Conservation (phyloP, 2,888 invertebrate genomes). For the Hirtodrosophila duncani region DNA sequence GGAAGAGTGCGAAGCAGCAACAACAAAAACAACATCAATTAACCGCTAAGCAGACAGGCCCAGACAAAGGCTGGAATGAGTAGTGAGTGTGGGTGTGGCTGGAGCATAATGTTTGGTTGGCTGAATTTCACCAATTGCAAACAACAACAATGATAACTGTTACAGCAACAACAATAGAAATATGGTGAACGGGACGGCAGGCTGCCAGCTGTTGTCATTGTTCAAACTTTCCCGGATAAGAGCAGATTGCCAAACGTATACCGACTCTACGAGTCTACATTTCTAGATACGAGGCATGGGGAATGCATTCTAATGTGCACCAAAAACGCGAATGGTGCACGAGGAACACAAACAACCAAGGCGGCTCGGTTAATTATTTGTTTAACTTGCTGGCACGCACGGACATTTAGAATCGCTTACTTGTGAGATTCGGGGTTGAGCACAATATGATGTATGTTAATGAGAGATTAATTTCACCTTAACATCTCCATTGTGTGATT, state of each 20-base stretch:
- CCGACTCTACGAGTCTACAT: too few relatives aligned
- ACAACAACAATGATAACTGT: slow-evolving; percentile 19
- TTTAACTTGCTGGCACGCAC: slow-evolving; percentile 63
- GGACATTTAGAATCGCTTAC: slow-evolving; percentile 25
- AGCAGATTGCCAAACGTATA: slow-evolving; percentile 43
- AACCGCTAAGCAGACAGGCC: slow-evolving; percentile 40
- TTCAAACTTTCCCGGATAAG: slow-evolving; percentile 76
- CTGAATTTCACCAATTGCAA: slow-evolving; percentile 37
- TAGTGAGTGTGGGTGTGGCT: slow-evolving; percentile 17
- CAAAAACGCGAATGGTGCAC: slow-evolving; percentile 53
- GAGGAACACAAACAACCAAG: not conserved
- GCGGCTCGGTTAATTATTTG: slow-evolving; percentile 67
- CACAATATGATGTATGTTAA: slow-evolving; percentile 53
- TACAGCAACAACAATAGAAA: slow-evolving; percentile 6
- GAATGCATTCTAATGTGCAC: slow-evolving; percentile 66
- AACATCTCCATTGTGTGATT: slow-evolving; percentile 57
- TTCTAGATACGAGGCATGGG: not conserved
- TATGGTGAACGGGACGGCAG: slow-evolving; percentile 40
- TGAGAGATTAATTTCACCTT: slow-evolving; percentile 71
- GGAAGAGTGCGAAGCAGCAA: too few relatives aligned
- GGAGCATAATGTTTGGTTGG: slow-evolving; percentile 55
- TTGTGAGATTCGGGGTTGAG: slow-evolving; percentile 14
- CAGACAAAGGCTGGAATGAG: slow-evolving; percentile 23
- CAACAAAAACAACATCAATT: slow-evolving; percentile 46
- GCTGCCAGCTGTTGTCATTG: slow-evolving; percentile 74